Base-by-base conservation (phyloP, 2,888 invertebrate genomes). In the Plagiodera versicolora region DNA sequence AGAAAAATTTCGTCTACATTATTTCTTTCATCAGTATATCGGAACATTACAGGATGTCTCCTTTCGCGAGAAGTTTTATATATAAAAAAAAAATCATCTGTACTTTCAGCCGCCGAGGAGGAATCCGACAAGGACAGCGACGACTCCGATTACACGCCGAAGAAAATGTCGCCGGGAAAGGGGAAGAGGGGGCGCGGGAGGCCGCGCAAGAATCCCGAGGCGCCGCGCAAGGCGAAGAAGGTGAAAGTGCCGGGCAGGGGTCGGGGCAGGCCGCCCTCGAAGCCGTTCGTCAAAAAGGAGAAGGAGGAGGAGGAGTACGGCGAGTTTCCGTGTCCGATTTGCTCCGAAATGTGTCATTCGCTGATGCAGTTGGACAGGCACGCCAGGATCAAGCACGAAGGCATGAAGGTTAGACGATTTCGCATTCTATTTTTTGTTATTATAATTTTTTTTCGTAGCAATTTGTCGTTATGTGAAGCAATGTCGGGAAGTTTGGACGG, bases 61-160 rank as follows among this genome's bases (percentile, higher is more conserved):
- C n/a, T n/a, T n/a, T n/a, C n/a, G n/a, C n/a, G n/a, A n/a, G n/a
- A n/a, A n/a, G n/a, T n/a, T n/a, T n/a, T n/a, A n/a, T n/a, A n/a
- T n/a, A n/a, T n/a, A n/a, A n/a, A n/a, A n/a, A n/a, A n/a, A n/a
- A n/a, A n/a, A n/a, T n/a, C n/a, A n/a, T n/a, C n/a, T n/a, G n/a
- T n/a, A n/a, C n/a, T n/a, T n/a, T n/a, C n/a, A n/a, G n/a, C 52
- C 32, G 61, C 50, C 9, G 62, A 53, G 35, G 61, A 61, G 18
- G 72, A 70, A 47, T 60, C 58, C 5, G 64, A 64, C 9, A 63
- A 63, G 18, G 77, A 79, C 50, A 77, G 76, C 57, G 72, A 66
- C 2, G 73, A 79, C 64, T 77, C 77, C 0, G 79, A 80, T 63
- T 80, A 80, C 68, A 63, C 73, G 16, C 80, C 80, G 6, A 70